Evolutionary conservation across 2,113 vertebrate species (phyloP).

Genomic region (Pterophyllum scalare): DNA sequence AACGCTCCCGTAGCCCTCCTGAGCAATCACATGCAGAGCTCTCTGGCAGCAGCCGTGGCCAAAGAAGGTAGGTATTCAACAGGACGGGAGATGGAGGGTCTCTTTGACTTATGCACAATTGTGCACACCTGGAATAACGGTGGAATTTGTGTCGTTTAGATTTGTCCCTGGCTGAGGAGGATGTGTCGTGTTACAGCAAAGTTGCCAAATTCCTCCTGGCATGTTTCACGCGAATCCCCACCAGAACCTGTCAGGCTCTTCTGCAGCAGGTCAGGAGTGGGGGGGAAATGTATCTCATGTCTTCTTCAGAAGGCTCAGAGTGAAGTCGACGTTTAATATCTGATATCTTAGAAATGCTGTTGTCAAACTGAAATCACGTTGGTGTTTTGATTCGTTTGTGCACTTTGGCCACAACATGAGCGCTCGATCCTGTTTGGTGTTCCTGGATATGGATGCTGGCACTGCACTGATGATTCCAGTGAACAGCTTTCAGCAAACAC

Average conservation of each 20-base stretch:
- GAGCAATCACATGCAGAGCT: slow-evolving; percentile 83
- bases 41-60: slow-evolving; percentile 74
- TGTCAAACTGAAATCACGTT: not conserved
- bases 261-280: slow-evolving; percentile 76
- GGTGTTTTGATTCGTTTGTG: not conserved
- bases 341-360: not conserved
- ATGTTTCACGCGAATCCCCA: slow-evolving; percentile 78
- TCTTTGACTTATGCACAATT: not conserved
- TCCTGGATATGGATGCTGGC: rapidly evolving
- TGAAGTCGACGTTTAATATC: not conserved
- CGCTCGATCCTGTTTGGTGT: not conserved
- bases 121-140: not conserved
- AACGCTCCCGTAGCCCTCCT: slow-evolving; percentile 81
- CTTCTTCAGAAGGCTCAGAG: not conserved
- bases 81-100: not conserved
- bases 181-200: slow-evolving; percentile 58
- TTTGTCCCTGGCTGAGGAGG: slow-evolving; percentile 68
- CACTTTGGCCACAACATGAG: not conserved
- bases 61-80: slow-evolving; percentile 68
- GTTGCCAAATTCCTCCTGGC: slow-evolving; percentile 79
- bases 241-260: slow-evolving; percentile 76
- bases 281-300: not conserved
- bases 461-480: not conserved
- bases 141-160: slow-evolving; percentile 54
- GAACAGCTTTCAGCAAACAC: not conserved